phyloP scores from a whole-genome alignment of 2,888 invertebrate genomes.

The Magallana nippona region DNA sequence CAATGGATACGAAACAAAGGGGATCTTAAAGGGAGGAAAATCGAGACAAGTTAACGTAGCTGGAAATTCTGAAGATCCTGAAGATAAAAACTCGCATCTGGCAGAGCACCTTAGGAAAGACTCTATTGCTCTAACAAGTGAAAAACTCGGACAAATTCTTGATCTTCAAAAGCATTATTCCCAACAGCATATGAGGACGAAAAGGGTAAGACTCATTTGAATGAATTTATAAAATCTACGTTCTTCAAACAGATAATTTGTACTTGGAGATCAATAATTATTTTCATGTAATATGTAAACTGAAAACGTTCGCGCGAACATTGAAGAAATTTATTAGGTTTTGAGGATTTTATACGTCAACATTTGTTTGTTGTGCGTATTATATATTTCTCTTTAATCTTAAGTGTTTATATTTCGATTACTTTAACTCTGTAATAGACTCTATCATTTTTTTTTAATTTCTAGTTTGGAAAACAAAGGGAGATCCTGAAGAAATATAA shows the following conservation, averaged over 20 bases:
- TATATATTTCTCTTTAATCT: too few relatives aligned
- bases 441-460: background rate
- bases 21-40: constrained; percentile 20
- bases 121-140: constrained; percentile 67
- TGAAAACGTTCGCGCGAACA: too few relatives aligned
- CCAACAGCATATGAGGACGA: constrained; percentile 25
- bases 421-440: background rate
- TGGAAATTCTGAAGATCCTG: background rate
- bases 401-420: background rate
- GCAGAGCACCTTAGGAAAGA: constrained; percentile 65
- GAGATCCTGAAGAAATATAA: constrained; percentile 62
- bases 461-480: constrained; percentile 63
- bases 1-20: background rate
- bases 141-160: constrained; percentile 58
- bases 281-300: too few relatives aligned
- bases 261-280: too few relatives aligned
- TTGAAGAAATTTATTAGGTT: too few relatives aligned
- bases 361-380: too few relatives aligned
- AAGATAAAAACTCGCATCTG: constrained; percentile 5
- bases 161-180: constrained; percentile 50
- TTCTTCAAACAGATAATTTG: too few relatives aligned
- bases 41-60: background rate
- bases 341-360: too few relatives aligned
- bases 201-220: constrained; percentile 35
- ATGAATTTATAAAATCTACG: too few relatives aligned